phyloP scores from a whole-genome alignment of 2,113 vertebrate species.

The Murina feae region DNA sequence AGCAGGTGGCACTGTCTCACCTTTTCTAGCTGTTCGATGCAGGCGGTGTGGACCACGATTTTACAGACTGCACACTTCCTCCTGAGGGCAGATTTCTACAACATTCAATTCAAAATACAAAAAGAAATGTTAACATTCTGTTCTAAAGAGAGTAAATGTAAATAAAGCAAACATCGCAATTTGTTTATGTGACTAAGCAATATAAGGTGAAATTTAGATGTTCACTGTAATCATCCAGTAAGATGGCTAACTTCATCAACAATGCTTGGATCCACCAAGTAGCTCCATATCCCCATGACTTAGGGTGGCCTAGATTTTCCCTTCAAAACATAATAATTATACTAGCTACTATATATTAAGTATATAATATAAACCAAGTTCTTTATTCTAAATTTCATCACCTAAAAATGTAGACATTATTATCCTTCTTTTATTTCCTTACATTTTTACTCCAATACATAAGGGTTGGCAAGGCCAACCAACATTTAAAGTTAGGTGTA shows the following conservation, averaged over 20 bases:
- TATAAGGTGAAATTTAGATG: neutral
- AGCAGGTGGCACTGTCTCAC: constrained; percentile 84
- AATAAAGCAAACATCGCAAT: neutral
- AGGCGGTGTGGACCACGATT: constrained; percentile 94
- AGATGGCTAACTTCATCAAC: neutral
- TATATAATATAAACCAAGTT: neutral
- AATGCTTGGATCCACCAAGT: neutral
- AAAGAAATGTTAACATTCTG: constrained; percentile 34
- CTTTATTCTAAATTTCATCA: neutral
- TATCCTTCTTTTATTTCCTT: neutral
- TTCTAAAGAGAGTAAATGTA: constrained; percentile 3
- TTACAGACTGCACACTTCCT: constrained; percentile 97
- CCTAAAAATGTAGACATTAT: neutral
- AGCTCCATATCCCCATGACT: neutral
- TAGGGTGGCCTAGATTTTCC: neutral
- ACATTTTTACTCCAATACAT: neutral
- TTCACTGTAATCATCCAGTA: neutral
- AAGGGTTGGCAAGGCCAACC: neutral
- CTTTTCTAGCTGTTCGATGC: constrained; percentile 97
- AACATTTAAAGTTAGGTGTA: neutral
- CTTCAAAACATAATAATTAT: neutral
- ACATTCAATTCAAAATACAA: constrained; percentile 74
- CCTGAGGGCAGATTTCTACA: constrained; percentile 94
- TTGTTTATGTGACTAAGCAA: neutral
- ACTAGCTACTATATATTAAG: neutral